A percentile compares a stretch with the other conserved stretches of the same genome.
phyloP scores from a whole-genome alignment of 2,888 invertebrate species.

The Phytoseiulus persimilis region DNA sequence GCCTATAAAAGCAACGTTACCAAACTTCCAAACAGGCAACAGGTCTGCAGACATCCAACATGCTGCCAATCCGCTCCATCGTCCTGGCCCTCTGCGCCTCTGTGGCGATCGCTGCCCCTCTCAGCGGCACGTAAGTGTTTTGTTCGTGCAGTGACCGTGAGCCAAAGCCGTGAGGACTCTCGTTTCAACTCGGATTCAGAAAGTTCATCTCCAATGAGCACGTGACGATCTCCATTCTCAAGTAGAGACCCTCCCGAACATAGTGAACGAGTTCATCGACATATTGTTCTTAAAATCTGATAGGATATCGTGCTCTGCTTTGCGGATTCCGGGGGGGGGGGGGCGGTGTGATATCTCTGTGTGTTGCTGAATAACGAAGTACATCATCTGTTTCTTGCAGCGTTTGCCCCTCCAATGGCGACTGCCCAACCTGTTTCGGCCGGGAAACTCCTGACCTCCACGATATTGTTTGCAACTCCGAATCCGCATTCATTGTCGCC shows the following conservation, averaged over 20 bases:
- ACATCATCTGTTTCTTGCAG: background rate
- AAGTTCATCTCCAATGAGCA: no score
- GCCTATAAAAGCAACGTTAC: background rate
- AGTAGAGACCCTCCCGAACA: background rate
- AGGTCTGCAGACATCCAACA: conserved; percentile 15
- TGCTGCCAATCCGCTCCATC: conserved; percentile 36
- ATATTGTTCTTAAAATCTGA: no score
- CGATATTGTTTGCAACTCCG: conserved; percentile 11
- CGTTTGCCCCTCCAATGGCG: conserved; percentile 31
- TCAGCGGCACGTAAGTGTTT: conserved; percentile 16
- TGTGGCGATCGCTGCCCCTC: conserved; percentile 31
- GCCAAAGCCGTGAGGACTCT: background rate
- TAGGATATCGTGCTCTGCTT: no score
- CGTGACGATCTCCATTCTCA: no score
- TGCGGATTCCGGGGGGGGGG: no score
- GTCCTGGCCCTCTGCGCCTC: conserved; percentile 35
- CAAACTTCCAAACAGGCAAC: background rate
- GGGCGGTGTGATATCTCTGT: no score
- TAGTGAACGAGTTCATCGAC: no score
- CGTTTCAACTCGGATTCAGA: no score
- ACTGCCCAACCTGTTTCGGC: conserved; percentile 16
- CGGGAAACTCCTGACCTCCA: background rate
- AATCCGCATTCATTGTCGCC: conserved; percentile 25
- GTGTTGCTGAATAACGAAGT: no score
- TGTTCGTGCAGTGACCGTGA: background rate